Conservation (phyloP, 2,888 invertebrate genomes). For the Euspilapteryx auroguttella region DNA sequence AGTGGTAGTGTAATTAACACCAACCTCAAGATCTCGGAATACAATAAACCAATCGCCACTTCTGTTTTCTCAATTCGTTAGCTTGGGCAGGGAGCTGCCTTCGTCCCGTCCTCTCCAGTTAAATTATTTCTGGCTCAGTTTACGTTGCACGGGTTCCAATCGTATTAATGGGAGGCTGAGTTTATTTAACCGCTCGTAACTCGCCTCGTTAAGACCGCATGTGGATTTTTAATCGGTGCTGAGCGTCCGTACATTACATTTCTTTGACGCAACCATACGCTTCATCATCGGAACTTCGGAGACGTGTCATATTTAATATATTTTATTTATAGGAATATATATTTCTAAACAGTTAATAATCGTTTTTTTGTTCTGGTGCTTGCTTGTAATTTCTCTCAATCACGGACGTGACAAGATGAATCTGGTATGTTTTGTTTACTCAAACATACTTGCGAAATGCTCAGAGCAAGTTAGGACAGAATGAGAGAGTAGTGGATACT, state of each 20-base stretch:
- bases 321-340: no score
- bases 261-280: conserved; percentile 14
- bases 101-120: conserved; percentile 23
- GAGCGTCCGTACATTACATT: conserved; percentile 19
- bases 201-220: conserved; percentile 34
- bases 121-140: conserved; percentile 44
- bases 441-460: no score
- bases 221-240: conserved; percentile 40
- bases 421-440: no score
- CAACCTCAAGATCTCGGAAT: conserved; percentile 1
- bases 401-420: no score
- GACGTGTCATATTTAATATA: no score
- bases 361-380: no score
- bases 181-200: conserved; percentile 57
- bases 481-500: no score
- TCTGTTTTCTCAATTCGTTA: conserved; percentile 14
- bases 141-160: conserved; percentile 28
- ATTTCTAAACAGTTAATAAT: no score
- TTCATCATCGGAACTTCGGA: conserved; percentile 19
- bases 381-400: no score
- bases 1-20: conserved; percentile 6
- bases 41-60: conserved; percentile 5
- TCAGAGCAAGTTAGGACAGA: no score
- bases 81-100: no score
- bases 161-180: conserved; percentile 41